Base-by-base conservation (phyloP, 1,140 invertebrate genomes). In the Lepidurus apus region DNA sequence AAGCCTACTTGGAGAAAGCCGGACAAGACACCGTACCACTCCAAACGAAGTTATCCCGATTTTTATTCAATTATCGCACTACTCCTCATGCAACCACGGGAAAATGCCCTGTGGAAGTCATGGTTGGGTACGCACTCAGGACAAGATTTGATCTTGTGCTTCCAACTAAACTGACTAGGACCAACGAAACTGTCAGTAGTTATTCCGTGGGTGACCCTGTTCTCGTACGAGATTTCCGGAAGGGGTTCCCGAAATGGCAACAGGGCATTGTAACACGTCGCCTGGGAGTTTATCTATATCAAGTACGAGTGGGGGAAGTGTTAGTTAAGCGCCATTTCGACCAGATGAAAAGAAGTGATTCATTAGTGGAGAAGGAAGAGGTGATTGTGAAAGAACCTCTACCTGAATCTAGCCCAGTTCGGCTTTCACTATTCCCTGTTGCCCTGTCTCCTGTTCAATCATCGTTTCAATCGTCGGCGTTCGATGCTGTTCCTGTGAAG, bases 21-120 rank as follows among this genome's bases (percentile, higher is more conserved):
- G 77, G n/a, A 53, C 43, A 43, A 11, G 65, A 74, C 6, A 26
- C 42, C 13, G n/a, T 7, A 17, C 11, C 26, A 17, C 43, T 75
- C 21, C 17, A 77, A 13, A 78, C n/a, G 34, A 42, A 78, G 13
- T 26, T 77, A 42, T 21, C 34, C n/a, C 77, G 65, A 24, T 78
- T 78, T n/a, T n/a, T n/a, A n/a, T n/a, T n/a, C n/a, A n/a, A n/a
- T n/a, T n/a, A n/a, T n/a, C n/a, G n/a, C n/a, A n/a, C n/a, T n/a
- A n/a, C n/a, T n/a, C n/a, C n/a, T n/a, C n/a, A n/a, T n/a, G n/a
- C n/a, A n/a, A n/a, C 77, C 11, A 77, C 77, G 74, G 77, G 77
- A 7, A 77, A 34, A 24, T 13, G 24, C 17, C 77, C 77, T 8
- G 75, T 11, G 45, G 45, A 47, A 17, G 17, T 47, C 9, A 47